Evolutionary conservation across 2,113 vertebrate species (phyloP), one percentile per base, ranked within the genome.

Genomic region (Zeus faber): DNA sequence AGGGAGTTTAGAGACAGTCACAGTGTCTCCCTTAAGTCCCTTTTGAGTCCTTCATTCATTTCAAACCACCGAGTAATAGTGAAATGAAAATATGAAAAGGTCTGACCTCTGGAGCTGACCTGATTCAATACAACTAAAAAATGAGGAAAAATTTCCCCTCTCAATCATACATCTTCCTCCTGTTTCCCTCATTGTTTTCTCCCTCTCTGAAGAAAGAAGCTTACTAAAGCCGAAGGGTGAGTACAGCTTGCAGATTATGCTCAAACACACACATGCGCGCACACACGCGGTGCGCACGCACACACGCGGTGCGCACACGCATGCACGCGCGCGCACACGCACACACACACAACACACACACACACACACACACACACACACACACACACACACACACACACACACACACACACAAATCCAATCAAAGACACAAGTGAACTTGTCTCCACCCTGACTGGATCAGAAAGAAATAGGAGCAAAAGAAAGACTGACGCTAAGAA

Each of bases 361-460:
- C 47, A 49, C 47, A 49, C 24, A 49, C 24, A 49, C 24, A 49
- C 44, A 27, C 24, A 26, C 45, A 47, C 21, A 47, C 21, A 47
- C 21, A 47, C 40, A 24, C 45, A 47, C 45, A 45, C 2, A 20
- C 18, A 45, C 18, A 46, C 6, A 46, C n/a, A 6, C 24, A 27
- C 21, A 23, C 43, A 27, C 46, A 49, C 6, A 26, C 5, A 29
- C 22, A 76, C 48, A 86, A 78, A 79, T 79, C 72, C 70, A 76
- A 77, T 84, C 71, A 78, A 52, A 52, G 56, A 63, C 65, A 65
- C 50, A 53, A 77, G 62, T 76, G 76, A 77, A 79, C 76, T 77
- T 68, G 64, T 76, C 52, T 73, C 71, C 51, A 77, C 56, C 65
- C 61, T 60, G 74, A 79, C 59, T 63, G 63, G 72, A 84, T 85